phyloP scores from a whole-genome alignment of 2,888 invertebrate species.

The Odontomyia ornata region DNA sequence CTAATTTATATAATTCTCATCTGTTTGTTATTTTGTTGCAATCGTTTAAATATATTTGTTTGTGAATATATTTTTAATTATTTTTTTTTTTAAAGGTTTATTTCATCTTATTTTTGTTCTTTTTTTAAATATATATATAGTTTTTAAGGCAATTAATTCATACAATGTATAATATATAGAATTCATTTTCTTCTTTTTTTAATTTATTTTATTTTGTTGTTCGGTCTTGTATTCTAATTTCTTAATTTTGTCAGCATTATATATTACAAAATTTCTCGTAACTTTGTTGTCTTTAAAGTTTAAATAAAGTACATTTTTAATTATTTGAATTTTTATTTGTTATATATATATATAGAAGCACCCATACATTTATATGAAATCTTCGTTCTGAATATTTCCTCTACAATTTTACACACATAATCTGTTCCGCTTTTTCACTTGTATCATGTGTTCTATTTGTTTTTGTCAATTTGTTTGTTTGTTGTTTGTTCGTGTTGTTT shows the following conservation, averaged over 20 bases:
- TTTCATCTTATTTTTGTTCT: slow-evolving; percentile 22
- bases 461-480: background rate
- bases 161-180: slow-evolving; percentile 51
- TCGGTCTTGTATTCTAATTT: slow-evolving; percentile 23
- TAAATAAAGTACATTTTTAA: slow-evolving; percentile 27
- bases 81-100: slow-evolving; percentile 37
- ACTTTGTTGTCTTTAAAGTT: slow-evolving; percentile 18
- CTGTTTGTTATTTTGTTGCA: slow-evolving; percentile 39
- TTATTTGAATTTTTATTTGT: slow-evolving; percentile 33
- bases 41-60: slow-evolving; percentile 41
- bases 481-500: background rate
- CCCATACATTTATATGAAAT: slow-evolving; percentile 49
- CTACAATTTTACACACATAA: slow-evolving; percentile 25
- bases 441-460: background rate
- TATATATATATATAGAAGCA: slow-evolving; percentile 48
- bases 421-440: slow-evolving; percentile 1
- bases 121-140: slow-evolving; percentile 46
- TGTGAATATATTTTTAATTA: slow-evolving; percentile 48
- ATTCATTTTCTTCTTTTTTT: slow-evolving; percentile 45
- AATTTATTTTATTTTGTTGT: slow-evolving; percentile 43
- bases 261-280: slow-evolving; percentile 39
- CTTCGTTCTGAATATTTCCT: slow-evolving; percentile 39
- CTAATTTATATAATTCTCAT: slow-evolving; percentile 44
- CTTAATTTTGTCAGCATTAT: slow-evolving; percentile 30
- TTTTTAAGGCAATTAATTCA: slow-evolving; percentile 53